phyloP scores from a whole-genome alignment of 2,888 invertebrate genomes.

The Hyalella azteca region DNA sequence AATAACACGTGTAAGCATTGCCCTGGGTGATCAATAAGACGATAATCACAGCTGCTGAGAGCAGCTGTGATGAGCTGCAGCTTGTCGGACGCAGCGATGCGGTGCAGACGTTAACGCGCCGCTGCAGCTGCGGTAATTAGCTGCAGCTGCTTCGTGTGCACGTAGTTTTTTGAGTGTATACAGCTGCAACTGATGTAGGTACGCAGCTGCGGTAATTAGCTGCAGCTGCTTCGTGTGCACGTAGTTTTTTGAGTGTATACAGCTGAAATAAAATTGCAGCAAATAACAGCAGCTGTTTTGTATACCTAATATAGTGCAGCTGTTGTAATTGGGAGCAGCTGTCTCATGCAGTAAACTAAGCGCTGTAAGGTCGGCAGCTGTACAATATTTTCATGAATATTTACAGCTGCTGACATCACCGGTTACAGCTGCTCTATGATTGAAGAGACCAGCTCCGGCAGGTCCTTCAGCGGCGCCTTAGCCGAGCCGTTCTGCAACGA shows the following conservation, averaged over 20 bases:
- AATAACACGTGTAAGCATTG: too few species aligned
- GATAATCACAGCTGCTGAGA: too few species aligned
- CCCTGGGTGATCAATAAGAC: too few species aligned
- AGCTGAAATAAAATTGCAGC: not conserved
- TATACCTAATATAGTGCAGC: not conserved
- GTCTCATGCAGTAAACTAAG: not conserved
- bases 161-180: not conserved
- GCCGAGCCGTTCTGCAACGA: conserved; percentile 58
- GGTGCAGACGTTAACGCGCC: not conserved
- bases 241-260: not conserved
- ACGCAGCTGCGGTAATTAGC: not conserved
- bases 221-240: not conserved
- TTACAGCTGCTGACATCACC: conserved; percentile 57
- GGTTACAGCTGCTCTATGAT: too few species aligned
- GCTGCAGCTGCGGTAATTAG: not conserved
- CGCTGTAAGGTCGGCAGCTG: not conserved
- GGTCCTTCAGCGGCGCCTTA: conserved; percentile 58
- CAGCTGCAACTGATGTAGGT: too few species aligned
- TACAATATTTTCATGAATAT: not conserved
- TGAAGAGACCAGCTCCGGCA: conserved; percentile 58
- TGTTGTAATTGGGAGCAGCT: not conserved
- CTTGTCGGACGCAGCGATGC: not conserved
- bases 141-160: not conserved
- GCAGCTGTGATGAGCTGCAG: not conserved
- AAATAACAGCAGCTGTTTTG: not conserved